Evolutionary conservation across 2,113 vertebrate species (phyloP), one percentile per base, ranked within the genome.

Genomic region (Alosa alosa): DNA sequence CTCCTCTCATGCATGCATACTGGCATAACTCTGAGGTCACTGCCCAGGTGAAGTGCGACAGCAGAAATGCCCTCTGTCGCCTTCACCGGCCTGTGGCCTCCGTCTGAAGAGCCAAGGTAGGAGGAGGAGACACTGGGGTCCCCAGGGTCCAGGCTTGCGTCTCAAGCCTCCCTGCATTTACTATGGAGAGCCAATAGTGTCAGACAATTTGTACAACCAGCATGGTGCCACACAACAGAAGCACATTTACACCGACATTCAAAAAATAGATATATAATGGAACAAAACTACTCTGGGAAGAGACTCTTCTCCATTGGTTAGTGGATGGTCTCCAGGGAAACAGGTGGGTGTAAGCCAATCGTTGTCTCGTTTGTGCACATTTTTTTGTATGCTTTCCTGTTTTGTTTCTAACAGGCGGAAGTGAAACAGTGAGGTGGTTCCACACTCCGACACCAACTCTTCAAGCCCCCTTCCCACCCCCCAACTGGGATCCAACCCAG

Each of bases 241-340:
- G 92, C 92, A 94, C 94, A 93, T 94, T 95, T 97, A 98, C 97
- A 96, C 95, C 94, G 95, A 97, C 96, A 97, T 96, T 96, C 97
- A 96, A 96, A 97, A 94, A 93, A 92, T 95, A 96, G 95, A 94
- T 96, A 96, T 95, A 96, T 41, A 84, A 87, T 47, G 55, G 13
- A 84, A 82, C 6, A 84, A 85, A 86, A 89, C 82, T 78, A 86
- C 15, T 83, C 39, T 85, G 84, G n/a, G 75, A 85, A 82, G 64
- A 84, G 47, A 83, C 83, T 88, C 88, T 83, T 78, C 4, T 75
- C 60, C 72, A 78, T 78, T 84, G 83, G 86, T 49, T 78, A 78
- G 60, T 82, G 83, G 83, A 68, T 84, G 64, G n/a, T 86, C 64
- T 82, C 39, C 20, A 17, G 83, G 72, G 75, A 82, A 25, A 55